phyloP scores from a whole-genome alignment of 2,113 vertebrate genomes.

The Axis porcinus region DNA sequence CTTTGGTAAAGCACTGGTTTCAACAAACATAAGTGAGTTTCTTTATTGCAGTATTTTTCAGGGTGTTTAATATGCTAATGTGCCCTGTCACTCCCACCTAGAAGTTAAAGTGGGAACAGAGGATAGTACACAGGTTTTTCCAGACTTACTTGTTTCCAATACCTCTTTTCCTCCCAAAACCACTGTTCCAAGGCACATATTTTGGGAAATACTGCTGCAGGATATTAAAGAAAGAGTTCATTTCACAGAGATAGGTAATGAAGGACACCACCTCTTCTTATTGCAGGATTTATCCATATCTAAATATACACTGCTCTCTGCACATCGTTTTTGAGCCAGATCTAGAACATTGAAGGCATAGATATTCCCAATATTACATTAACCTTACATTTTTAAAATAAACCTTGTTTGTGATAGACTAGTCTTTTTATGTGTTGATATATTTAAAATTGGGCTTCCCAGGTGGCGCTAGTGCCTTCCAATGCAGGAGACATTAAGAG shows the following conservation, averaged over 20 bases:
- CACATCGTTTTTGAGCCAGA: background rate
- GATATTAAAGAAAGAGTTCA: background rate
- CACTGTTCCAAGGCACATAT: background rate
- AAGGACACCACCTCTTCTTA: background rate
- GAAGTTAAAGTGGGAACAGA: background rate
- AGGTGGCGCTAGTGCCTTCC: background rate
- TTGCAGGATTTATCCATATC: background rate
- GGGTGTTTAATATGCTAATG: background rate
- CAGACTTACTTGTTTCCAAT: background rate
- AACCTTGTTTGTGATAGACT: background rate
- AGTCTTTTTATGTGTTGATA: background rate
- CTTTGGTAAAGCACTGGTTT: background rate
- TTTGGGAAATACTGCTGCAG: background rate
- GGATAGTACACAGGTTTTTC: background rate
- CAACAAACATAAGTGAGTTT: background rate
- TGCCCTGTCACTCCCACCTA: background rate
- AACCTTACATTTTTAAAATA: background rate
- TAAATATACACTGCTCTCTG: background rate
- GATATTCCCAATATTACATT: background rate
- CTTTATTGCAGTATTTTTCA: background rate
- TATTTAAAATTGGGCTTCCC: background rate
- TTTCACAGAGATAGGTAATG: background rate
- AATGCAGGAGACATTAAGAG: background rate
- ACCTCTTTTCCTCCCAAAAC: background rate
- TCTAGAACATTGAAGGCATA: background rate